Conservation (phyloP, 1,140 invertebrate genomes). For the Nebria ingens region DNA sequence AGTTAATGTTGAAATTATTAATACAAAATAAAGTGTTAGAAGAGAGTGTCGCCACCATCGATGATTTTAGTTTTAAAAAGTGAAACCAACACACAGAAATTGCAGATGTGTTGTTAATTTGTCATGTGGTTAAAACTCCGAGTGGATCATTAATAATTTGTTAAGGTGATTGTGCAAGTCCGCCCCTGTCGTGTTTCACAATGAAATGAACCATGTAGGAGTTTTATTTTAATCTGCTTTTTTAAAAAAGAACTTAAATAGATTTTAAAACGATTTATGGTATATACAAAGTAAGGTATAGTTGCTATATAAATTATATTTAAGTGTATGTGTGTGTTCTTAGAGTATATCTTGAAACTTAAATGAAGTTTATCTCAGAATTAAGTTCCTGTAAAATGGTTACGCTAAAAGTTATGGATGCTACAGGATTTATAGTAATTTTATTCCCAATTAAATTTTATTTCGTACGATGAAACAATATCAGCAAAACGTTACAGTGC, state of each 20-base stretch:
- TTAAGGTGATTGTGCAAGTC: background rate
- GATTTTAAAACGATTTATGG: background rate
- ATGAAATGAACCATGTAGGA: background rate
- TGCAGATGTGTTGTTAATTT: too few relatives aligned
- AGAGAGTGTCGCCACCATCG: too few relatives aligned
- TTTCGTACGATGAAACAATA: too few relatives aligned
- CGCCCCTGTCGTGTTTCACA: background rate
- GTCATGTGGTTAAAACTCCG: too few relatives aligned
- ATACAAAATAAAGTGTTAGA: too few relatives aligned
- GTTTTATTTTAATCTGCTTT: too few relatives aligned
- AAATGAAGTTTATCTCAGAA: background rate
- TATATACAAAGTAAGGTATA: background rate
- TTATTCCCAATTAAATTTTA: constrained; percentile 1
- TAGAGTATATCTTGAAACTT: background rate
- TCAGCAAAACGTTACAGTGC: too few relatives aligned
- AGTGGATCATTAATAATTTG: too few relatives aligned
- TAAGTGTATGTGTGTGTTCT: background rate
- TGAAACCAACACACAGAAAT: too few relatives aligned
- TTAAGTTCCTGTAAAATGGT: background rate
- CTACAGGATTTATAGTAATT: background rate
- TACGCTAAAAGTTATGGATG: background rate
- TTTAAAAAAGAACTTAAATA: background rate
- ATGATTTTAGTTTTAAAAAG: too few relatives aligned
- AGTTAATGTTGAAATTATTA: too few relatives aligned
- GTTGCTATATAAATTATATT: background rate